phyloP scores from a whole-genome alignment of 2,113 vertebrate species.

The Rhinogobius similis region DNA sequence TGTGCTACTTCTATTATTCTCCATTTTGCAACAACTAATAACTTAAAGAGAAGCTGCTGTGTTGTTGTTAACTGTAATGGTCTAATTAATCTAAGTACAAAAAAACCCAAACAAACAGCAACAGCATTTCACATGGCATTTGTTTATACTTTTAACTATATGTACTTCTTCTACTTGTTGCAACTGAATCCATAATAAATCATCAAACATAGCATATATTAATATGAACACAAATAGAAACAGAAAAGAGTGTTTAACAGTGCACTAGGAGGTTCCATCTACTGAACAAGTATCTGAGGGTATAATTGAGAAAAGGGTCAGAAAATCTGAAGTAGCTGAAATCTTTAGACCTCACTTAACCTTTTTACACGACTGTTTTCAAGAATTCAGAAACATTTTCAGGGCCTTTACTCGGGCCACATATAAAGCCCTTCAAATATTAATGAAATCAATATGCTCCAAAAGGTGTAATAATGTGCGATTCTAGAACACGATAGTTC shows the following conservation, averaged over 20 bases:
- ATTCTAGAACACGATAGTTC: constrained; percentile 22
- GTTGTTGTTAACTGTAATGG: no score
- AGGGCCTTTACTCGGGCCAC: neutral
- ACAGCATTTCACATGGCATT: no score
- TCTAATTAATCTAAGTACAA: no score
- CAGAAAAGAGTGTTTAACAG: neutral
- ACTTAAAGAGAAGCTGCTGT: neutral
- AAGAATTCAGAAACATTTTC: constrained; percentile 14
- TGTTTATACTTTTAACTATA: no score
- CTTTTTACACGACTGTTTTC: neutral
- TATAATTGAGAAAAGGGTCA: constrained; percentile 22
- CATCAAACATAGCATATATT: no score
- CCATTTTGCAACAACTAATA: neutral
- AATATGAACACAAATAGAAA: neutral
- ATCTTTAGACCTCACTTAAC: neutral
- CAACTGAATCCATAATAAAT: no score
- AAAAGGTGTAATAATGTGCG: constrained; percentile 38
- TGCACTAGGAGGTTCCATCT: no score
- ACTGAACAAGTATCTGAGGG: no score
- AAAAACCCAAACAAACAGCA: no score
- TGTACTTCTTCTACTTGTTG: no score
- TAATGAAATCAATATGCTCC: constrained; percentile 50
- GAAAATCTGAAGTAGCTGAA: constrained; percentile 17
- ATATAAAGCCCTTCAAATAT: constrained; percentile 31
- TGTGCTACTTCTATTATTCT: neutral